Conservation (phyloP, 2,113 vertebrate species). For the Cricetomys ansorgei region DNA sequence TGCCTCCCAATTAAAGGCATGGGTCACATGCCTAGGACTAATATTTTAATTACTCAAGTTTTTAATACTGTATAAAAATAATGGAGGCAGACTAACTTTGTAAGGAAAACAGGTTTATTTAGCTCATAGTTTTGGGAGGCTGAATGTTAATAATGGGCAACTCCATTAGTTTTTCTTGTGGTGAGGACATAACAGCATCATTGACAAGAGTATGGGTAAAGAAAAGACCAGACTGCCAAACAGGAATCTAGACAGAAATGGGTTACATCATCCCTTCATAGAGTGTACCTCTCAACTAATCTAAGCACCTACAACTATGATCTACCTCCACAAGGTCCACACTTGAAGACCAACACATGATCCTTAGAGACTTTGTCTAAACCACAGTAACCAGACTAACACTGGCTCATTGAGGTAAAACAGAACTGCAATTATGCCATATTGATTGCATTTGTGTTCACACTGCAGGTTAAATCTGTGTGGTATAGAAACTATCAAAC, state of each 20-base stretch:
- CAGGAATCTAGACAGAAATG: background rate
- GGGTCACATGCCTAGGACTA: background rate
- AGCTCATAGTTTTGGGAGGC: background rate
- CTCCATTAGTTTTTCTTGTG: background rate
- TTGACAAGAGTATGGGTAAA: background rate
- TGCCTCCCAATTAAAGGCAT: background rate
- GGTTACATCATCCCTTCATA: background rate
- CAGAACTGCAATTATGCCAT: background rate
- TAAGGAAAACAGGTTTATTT: background rate
- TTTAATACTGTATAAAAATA: background rate
- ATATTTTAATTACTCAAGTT: conserved; percentile 12
- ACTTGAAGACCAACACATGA: background rate
- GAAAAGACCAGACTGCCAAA: background rate
- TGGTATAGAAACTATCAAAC: background rate
- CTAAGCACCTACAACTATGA: background rate
- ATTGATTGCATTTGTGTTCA: conserved; percentile 3
- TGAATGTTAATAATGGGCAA: background rate
- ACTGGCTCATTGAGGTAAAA: conserved; percentile 6
- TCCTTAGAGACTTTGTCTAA: background rate
- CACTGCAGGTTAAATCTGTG: background rate
- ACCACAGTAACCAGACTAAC: background rate
- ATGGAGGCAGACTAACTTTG: background rate
- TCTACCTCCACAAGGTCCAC: background rate
- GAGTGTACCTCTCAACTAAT: background rate
- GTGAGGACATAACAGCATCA: background rate